Evolutionary conservation across 1,140 invertebrate species (phyloP).

Genomic region (Orius insidiosus): DNA sequence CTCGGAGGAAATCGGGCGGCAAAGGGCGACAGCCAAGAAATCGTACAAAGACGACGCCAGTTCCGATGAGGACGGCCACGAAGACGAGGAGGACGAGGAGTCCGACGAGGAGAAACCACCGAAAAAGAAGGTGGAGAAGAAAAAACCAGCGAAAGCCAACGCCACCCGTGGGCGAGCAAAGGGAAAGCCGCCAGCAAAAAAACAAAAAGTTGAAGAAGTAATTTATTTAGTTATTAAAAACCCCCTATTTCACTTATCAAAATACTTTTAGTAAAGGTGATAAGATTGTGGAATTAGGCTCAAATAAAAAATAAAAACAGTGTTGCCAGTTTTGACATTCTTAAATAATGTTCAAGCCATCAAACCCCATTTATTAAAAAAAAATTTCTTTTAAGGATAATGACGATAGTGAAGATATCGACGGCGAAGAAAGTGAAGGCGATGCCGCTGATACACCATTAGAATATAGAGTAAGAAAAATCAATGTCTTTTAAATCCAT

Average conservation of each 20-base stretch:
- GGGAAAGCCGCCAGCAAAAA: conserved; percentile 6
- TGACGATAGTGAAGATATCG: conserved; percentile 7
- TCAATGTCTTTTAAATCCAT: not conserved
- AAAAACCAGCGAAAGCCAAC: not conserved
- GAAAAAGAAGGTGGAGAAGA: not conserved
- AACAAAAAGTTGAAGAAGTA: conserved; percentile 10
- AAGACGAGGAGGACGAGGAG: conserved; percentile 13
- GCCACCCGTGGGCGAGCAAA: not conserved
- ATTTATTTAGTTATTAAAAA: not conserved
- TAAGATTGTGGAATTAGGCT: not conserved
- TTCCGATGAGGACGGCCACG: conserved; percentile 2
- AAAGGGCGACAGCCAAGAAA: conserved; percentile 4
- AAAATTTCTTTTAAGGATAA: not conserved
- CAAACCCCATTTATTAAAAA: not conserved
- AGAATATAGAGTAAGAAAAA: conserved; percentile 9
- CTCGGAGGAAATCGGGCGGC: no score
- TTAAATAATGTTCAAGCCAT: not conserved
- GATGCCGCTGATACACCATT: conserved; percentile 7
- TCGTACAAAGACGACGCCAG: conserved; percentile 1
- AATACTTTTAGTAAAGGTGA: not conserved
- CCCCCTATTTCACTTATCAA: not conserved
- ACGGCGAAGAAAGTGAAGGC: conserved; percentile 9
- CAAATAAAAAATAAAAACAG: not conserved
- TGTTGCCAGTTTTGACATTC: not conserved
- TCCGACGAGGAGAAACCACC: conserved; percentile 7